Conservation (phyloP, 2,113 vertebrate species). For the Rhegmatorhina hoffmannsi region DNA sequence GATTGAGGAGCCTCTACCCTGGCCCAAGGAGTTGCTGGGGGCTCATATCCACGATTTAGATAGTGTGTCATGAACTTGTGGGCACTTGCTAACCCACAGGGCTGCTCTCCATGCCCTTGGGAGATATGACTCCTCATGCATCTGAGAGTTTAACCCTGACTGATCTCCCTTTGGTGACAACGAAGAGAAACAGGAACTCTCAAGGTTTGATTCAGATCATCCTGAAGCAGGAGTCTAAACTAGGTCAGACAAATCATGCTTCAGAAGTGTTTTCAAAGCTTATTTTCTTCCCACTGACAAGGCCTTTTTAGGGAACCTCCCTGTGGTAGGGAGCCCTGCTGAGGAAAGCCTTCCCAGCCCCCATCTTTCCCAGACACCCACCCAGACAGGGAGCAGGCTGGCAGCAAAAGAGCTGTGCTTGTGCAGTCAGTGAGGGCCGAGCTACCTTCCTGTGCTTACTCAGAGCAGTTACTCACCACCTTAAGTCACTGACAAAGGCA, state of each 20-base stretch:
- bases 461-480: background rate
- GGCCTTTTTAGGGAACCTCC: slow-evolving; percentile 43
- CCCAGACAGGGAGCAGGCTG: background rate
- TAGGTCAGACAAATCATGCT: slow-evolving; percentile 42
- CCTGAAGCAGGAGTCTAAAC: slow-evolving; percentile 44
- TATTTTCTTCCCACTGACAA: slow-evolving; percentile 36
- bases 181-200: background rate
- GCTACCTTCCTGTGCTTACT: background rate
- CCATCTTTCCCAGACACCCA: background rate
- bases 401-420: background rate
- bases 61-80: background rate
- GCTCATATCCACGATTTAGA: background rate
- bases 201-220: background rate
- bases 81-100: background rate
- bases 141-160: background rate
- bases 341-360: slow-evolving; percentile 50
- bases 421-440: background rate
- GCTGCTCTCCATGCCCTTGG: background rate
- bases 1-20: background rate
- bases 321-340: background rate
- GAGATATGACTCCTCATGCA: background rate
- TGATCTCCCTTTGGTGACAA: background rate
- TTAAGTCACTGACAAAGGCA: background rate
- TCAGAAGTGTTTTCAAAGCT: slow-evolving; percentile 36
- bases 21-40: background rate